A percentile compares a stretch with the other conserved stretches of the same genome.
These are phyloP conservation scores for Varanus salvator DNA, from an alignment of 2,113 vertebrate genomes.

Conservation along the genomic window DNA sequence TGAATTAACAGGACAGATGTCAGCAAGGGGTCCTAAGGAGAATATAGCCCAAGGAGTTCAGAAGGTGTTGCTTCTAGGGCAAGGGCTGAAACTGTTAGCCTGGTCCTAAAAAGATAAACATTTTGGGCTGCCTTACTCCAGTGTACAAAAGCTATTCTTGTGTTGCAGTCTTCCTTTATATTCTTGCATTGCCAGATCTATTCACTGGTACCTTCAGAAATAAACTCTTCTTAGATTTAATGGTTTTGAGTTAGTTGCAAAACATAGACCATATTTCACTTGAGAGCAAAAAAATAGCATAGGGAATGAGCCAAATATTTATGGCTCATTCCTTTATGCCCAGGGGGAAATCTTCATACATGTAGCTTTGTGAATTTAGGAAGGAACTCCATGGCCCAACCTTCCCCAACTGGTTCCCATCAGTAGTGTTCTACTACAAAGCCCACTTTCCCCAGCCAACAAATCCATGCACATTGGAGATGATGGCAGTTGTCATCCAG, in stretches of 20 bases:
- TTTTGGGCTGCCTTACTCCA: not conserved
- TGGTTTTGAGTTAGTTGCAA: not conserved
- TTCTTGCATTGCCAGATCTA: not conserved
- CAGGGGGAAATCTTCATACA: not conserved
- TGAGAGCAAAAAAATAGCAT: not conserved
- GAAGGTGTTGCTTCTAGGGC: not conserved
- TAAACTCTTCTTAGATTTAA: not conserved
- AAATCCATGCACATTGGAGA: no score
- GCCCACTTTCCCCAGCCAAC: not conserved
- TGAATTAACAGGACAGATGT: not conserved
- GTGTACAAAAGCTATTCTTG: not conserved
- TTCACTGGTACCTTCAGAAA: not conserved
- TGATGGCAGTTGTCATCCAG: not conserved
- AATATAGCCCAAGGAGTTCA: not conserved
- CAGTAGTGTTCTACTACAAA: not conserved
- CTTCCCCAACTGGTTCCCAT: not conserved
- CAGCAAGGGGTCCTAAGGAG: not conserved
- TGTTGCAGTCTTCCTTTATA: not conserved
- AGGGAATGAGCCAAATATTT: not conserved
- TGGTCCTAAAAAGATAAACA: not conserved
- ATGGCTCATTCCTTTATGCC: not conserved
- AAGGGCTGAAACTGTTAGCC: not conserved
- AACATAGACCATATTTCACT: not conserved
- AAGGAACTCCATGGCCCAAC: not conserved
- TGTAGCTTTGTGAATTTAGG: not conserved